phyloP scores from a whole-genome alignment of 2,113 vertebrate species.

The Turnix velox region DNA sequence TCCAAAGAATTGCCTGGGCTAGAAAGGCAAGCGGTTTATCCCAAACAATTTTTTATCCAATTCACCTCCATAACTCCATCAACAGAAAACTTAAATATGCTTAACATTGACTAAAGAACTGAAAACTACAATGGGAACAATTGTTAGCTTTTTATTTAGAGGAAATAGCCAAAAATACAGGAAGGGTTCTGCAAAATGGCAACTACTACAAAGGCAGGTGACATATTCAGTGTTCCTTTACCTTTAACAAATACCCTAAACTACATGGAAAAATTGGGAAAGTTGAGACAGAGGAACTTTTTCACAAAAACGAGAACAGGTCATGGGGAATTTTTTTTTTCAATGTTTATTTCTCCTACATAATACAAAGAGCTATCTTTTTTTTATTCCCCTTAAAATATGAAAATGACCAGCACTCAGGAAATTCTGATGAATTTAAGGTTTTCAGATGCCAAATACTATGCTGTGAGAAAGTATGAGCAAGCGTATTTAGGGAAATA shows the following conservation, averaged over 20 bases:
- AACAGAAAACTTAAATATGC: not conserved
- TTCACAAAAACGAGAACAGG: not conserved
- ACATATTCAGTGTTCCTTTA: not conserved
- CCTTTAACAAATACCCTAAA: not conserved
- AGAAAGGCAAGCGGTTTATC: not conserved
- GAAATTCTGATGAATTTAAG: constrained; percentile 35
- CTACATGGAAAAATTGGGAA: not conserved
- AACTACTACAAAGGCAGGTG: not conserved
- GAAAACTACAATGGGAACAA: not conserved
- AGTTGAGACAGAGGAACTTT: not conserved
- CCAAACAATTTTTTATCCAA: not conserved
- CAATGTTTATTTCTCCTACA: not conserved
- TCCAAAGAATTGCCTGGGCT: not conserved
- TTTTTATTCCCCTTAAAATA: constrained; percentile 22
- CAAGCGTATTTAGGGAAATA: constrained; percentile 70
- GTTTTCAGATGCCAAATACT: not conserved
- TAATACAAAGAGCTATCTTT: not conserved
- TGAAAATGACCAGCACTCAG: not conserved
- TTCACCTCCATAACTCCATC: not conserved
- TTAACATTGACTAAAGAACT: not conserved
- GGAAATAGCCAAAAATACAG: not conserved
- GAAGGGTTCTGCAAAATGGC: not conserved
- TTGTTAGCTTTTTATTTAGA: not conserved
- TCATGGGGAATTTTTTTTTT: not conserved
- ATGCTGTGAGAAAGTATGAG: constrained; percentile 67